A percentile compares a stretch with the other conserved stretches of the same genome.
Evolutionary conservation across 2,113 vertebrate species (phyloP).

Genomic region (Gila orcuttii): DNA sequence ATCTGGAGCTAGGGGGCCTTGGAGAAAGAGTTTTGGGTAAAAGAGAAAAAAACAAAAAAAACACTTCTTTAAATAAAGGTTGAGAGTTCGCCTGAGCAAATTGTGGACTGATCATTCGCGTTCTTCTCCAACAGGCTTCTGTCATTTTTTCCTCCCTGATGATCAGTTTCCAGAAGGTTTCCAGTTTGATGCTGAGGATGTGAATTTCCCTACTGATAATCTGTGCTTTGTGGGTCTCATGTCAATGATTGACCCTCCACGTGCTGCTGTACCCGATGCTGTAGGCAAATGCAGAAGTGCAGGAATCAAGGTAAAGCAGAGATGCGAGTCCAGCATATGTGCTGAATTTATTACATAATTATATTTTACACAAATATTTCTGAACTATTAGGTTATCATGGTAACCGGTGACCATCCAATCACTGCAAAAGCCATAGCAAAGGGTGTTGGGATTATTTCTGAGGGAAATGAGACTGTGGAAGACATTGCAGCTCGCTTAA

Average conservation of each 20-base stretch:
- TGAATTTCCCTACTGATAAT: slow-evolving; percentile 58
- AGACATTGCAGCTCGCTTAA: slow-evolving; percentile 60
- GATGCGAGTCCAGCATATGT: not conserved
- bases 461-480: slow-evolving; percentile 61
- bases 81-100: not conserved
- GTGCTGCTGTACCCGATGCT: slow-evolving; percentile 60
- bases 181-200: slow-evolving; percentile 54
- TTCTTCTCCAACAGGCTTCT: slow-evolving; percentile 46
- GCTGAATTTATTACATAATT: not conserved
- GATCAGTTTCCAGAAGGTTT: slow-evolving; percentile 58
- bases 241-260: slow-evolving; percentile 61
- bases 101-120: not conserved
- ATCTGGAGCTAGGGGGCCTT: slow-evolving; percentile 57
- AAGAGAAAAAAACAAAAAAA: not conserved
- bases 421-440: slow-evolving; percentile 61
- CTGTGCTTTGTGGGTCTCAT: slow-evolving; percentile 60
- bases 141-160: slow-evolving; percentile 50
- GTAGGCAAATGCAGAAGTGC: slow-evolving; percentile 62
- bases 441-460: slow-evolving; percentile 61
- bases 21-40: slow-evolving; percentile 61
- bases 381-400: slow-evolving; percentile 56
- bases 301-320: slow-evolving; percentile 55
- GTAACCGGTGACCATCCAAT: slow-evolving; percentile 61
- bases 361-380: not conserved
- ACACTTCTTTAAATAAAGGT: not conserved